phyloP scores from a whole-genome alignment of 2,113 vertebrate species.

The Agapornis roseicollis region DNA sequence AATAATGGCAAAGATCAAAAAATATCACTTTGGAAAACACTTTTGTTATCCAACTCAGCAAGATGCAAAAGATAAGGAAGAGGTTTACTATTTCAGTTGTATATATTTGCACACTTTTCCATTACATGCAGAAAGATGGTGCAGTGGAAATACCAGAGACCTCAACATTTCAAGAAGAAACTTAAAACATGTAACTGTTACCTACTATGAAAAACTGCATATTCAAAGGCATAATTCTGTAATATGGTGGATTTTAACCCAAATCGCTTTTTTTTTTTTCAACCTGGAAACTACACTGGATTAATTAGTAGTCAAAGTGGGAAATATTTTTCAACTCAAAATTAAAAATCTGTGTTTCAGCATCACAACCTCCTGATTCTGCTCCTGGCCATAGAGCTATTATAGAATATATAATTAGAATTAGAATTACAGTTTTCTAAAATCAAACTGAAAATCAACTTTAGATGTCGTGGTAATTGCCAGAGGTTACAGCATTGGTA shows the following conservation, averaged over 20 bases:
- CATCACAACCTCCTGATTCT: background rate
- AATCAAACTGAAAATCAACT: background rate
- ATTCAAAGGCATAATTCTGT: background rate
- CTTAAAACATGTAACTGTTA: background rate
- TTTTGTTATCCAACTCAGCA: background rate
- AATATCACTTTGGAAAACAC: background rate
- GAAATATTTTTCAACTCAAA: background rate
- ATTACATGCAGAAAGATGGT: background rate
- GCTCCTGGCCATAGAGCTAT: background rate
- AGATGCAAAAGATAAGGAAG: background rate
- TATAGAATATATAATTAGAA: background rate
- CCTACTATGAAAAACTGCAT: background rate
- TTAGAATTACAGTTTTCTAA: background rate
- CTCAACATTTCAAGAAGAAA: background rate
- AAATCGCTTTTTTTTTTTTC: background rate
- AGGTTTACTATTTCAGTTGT: fast-evolving
- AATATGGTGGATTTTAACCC: background rate
- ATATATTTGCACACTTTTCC: background rate
- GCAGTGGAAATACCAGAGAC: background rate
- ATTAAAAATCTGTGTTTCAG: background rate
- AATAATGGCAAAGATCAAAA: background rate
- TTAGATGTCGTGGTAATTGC: background rate
- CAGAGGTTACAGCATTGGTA: background rate
- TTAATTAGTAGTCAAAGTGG: background rate
- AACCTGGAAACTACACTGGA: background rate